These are phyloP conservation scores for Pristionchus mayeri DNA, from an alignment of 2,888 invertebrate species.

Conservation along the genomic window DNA sequence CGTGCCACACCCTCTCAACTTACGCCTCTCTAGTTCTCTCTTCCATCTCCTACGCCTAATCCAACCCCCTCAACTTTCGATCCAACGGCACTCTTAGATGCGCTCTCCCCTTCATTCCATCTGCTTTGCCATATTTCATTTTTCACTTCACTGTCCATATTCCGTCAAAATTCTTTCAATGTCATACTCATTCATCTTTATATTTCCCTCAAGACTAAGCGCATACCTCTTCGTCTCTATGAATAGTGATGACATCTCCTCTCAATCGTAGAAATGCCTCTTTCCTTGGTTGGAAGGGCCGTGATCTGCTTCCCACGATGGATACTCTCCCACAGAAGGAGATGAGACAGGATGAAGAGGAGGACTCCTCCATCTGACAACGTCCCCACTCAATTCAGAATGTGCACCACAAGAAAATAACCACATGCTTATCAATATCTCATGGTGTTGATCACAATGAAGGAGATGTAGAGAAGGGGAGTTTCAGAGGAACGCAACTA, in stretches of 20 bases:
- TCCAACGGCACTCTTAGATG: neutral
- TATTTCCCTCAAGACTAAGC: neutral
- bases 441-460: constrained; percentile 13
- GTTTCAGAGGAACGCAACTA: too few relatives aligned
- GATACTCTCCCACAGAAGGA: constrained; percentile 34
- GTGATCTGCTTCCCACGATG: neutral
- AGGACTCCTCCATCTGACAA: too few relatives aligned
- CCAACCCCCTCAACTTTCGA: neutral
- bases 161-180: neutral
- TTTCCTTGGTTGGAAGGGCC: constrained; percentile 11
- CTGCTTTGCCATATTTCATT: neutral
- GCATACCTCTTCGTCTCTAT: constrained; percentile 39
- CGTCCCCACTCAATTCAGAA: too few relatives aligned
- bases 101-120: neutral
- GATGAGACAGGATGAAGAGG: constrained; percentile 9
- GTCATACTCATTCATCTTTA: too few relatives aligned
- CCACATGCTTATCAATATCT: constrained; percentile 10
- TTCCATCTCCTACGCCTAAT: neutral
- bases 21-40: neutral
- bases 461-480: neutral
- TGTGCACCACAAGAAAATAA: too few relatives aligned
- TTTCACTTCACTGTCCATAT: neutral
- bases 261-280: constrained; percentile 41
- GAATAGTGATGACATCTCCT: constrained; percentile 40
- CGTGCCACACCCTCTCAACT: neutral